These are phyloP conservation scores for Lacerta agilis DNA, from an alignment of 2,797 vertebrate genomes.

Conservation along the genomic window DNA sequence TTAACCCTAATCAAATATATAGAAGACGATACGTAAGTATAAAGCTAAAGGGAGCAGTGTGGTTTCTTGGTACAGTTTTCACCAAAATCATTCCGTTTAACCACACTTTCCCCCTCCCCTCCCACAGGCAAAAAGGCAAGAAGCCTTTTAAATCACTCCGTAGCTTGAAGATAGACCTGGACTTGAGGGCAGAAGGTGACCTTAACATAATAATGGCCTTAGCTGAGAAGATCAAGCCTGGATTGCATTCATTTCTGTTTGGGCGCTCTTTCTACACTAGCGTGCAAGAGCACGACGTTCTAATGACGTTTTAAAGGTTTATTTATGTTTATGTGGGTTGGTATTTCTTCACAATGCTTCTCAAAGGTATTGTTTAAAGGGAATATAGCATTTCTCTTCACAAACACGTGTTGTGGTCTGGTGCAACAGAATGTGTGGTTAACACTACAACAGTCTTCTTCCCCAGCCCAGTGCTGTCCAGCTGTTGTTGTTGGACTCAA, in stretches of 20 bases:
- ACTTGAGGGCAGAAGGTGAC: constrained; percentile 93
- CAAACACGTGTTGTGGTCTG: neutral
- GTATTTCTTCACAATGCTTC: constrained; percentile 44
- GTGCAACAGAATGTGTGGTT: constrained; percentile 2
- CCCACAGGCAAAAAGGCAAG: constrained; percentile 93
- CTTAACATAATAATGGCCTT: constrained; percentile 96
- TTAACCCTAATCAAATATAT: constrained; percentile 97
- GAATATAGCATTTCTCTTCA: constrained; percentile 12
- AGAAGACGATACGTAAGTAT: constrained; percentile 96
- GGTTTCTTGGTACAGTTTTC: neutral
- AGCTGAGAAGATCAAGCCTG: constrained; percentile 95
- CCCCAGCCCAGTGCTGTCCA: too few species aligned
- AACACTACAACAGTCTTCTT: constrained; percentile 61
- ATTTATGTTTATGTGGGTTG: constrained; percentile 11
- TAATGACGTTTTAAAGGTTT: constrained; percentile 89
- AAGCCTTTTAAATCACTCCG: constrained; percentile 94
- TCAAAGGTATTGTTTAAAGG: constrained; percentile 1
- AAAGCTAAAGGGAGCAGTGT: neutral
- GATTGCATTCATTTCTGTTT: constrained; percentile 95
- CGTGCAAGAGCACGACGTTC: constrained; percentile 91
- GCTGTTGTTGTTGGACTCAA: too few species aligned
- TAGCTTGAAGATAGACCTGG: constrained; percentile 92
- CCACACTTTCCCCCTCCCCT: constrained; percentile 28
- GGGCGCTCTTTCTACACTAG: constrained; percentile 94
- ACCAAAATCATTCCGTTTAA: constrained; percentile 11